A percentile compares a stretch with the other conserved stretches of the same genome.
These are phyloP conservation scores for Rhabdomys dilectus DNA, from an alignment of 2,113 vertebrate species.

Conservation along the genomic window DNA sequence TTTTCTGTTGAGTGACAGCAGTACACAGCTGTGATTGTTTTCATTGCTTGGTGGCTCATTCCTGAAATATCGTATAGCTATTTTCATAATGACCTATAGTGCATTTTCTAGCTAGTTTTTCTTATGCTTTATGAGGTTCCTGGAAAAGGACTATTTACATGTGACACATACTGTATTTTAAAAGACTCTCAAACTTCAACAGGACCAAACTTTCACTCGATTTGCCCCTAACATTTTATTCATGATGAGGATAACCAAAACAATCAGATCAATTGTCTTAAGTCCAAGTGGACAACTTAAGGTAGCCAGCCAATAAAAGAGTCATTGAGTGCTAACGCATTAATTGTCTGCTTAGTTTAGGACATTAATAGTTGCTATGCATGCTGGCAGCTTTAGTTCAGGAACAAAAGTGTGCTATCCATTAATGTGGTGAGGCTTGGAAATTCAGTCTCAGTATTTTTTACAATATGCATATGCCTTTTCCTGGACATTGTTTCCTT, in stretches of 20 bases:
- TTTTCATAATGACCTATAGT: not conserved
- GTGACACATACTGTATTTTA: not conserved
- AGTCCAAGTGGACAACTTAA: slow-evolving; percentile 36
- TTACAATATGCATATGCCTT: not conserved
- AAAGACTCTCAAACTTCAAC: not conserved
- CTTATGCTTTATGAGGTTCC: not conserved
- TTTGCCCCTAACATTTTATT: not conserved
- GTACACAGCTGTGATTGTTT: fast-evolving
- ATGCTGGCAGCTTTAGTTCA: slow-evolving; percentile 32
- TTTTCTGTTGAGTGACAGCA: not conserved
- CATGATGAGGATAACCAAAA: not conserved
- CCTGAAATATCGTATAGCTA: not conserved
- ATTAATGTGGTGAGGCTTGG: not conserved
- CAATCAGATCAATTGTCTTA: slow-evolving; percentile 12
- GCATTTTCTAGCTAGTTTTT: not conserved
- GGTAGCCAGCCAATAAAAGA: slow-evolving; percentile 52
- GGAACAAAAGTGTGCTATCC: not conserved
- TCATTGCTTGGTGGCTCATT: not conserved
- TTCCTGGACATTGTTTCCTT: not conserved
- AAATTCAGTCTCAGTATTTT: slow-evolving; percentile 1
- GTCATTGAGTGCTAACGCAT: slow-evolving; percentile 43
- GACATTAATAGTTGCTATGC: slow-evolving; percentile 9
- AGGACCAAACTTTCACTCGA: not conserved
- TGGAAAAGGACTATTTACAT: not conserved
- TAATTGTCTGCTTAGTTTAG: slow-evolving; percentile 64